A percentile compares a stretch with the other conserved stretches of the same genome.
Evolutionary conservation across 2,888 invertebrate genomes (phyloP).

Genomic region (Serripes groenlandicus): DNA sequence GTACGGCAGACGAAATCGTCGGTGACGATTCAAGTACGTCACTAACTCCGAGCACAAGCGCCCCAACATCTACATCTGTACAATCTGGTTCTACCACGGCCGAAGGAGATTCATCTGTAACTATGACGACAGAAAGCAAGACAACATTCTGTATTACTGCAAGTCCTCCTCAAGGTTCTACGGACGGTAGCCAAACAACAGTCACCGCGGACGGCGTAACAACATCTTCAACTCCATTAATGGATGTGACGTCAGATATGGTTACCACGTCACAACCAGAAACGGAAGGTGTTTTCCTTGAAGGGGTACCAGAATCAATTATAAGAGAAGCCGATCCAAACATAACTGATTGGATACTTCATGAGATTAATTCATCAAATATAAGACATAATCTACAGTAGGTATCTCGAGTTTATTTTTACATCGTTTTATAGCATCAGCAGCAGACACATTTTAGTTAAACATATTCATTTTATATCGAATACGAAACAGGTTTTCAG

Average conservation of each 20-base stretch:
- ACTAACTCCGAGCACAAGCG: neutral
- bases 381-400: conserved; percentile 46
- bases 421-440: too few species aligned
- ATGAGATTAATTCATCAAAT: conserved; percentile 45
- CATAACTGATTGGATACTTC: conserved; percentile 48
- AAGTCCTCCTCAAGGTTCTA: neutral
- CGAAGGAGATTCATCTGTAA: neutral
- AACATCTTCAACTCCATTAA: neutral
- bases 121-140: neutral
- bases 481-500: too few species aligned
- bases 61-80: neutral
- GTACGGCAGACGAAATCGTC: too few species aligned
- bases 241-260: conserved; percentile 1
- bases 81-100: neutral
- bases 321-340: conserved; percentile 53
- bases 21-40: neutral
- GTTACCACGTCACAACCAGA: neutral
- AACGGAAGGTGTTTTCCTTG: conserved; percentile 52
- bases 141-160: neutral
- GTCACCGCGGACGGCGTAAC: neutral
- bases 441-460: too few species aligned
- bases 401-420: neutral
- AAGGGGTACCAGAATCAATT: conserved; percentile 57
- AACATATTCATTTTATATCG: too few species aligned
- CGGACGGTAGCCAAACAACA: neutral